These are phyloP conservation scores for Drosophila kanapiae DNA, from an alignment of 1,140 invertebrate species.

Conservation along the genomic window DNA sequence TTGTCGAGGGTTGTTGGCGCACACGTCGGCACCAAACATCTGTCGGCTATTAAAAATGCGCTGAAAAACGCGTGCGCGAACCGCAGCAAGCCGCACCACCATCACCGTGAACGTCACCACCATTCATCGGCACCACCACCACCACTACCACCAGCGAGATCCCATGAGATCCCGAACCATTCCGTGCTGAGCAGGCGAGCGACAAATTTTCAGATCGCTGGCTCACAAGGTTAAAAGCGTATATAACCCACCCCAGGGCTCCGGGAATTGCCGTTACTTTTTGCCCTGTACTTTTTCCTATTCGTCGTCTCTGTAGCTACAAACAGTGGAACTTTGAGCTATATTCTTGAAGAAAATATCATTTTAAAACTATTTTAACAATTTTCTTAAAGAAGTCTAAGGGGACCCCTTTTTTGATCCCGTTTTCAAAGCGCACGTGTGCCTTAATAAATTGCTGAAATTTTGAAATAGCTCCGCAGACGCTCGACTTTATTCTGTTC, in stretches of 20 bases:
- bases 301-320: neutral
- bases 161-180: neutral
- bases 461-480: slow-evolving; percentile 60
- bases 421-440: slow-evolving; percentile 58
- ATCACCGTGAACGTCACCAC: slow-evolving; percentile 39
- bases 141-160: slow-evolving; percentile 6
- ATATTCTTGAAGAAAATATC: neutral
- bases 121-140: slow-evolving; percentile 20
- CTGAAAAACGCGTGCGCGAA: slow-evolving; percentile 79
- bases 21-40: slow-evolving; percentile 70
- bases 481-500: slow-evolving; percentile 55
- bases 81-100: slow-evolving; percentile 47
- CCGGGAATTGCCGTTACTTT: slow-evolving; percentile 41
- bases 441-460: slow-evolving; percentile 62
- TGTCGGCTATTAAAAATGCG: slow-evolving; percentile 83
- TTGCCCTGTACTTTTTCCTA: slow-evolving; percentile 21
- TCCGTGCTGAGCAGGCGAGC: slow-evolving; percentile 30
- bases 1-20: slow-evolving; percentile 79
- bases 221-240: slow-evolving; percentile 24
- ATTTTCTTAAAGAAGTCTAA: neutral
- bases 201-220: slow-evolving; percentile 75
- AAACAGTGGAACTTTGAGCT: too few species aligned
- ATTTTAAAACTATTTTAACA: too few species aligned
- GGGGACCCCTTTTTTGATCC: neutral
- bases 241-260: slow-evolving; percentile 27